These are phyloP conservation scores for Drosophila baimaii DNA, from an alignment of 1,140 invertebrate genomes.

Conservation along the genomic window DNA sequence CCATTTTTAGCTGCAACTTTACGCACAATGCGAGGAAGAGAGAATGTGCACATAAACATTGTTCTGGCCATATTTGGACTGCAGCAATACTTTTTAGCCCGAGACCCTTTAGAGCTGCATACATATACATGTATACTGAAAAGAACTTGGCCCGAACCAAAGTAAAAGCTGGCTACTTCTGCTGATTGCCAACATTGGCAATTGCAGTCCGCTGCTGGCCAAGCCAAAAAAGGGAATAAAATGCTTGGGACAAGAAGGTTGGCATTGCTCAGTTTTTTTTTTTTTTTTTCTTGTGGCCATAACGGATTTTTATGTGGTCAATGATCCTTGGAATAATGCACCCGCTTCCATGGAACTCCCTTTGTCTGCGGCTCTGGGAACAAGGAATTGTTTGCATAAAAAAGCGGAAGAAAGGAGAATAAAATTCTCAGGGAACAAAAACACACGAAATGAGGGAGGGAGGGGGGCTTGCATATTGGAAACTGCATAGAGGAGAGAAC, in stretches of 20 bases:
- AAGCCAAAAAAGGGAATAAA: conserved; percentile 76
- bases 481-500: conserved; percentile 18
- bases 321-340: conserved; percentile 67
- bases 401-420: conserved; percentile 23
- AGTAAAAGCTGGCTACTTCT: conserved; percentile 26
- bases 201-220: conserved; percentile 31
- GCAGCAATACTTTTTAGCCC: conserved; percentile 4
- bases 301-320: conserved; percentile 80
- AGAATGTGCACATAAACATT: conserved; percentile 60
- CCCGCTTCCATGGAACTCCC: conserved; percentile 48
- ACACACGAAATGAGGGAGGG: neutral
- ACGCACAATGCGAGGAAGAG: conserved; percentile 57
- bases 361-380: conserved; percentile 38
- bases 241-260: conserved; percentile 43
- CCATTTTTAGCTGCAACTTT: conserved; percentile 45
- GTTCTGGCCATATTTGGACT: conserved; percentile 70
- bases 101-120: conserved; percentile 8
- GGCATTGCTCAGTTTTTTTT: conserved; percentile 17
- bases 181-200: conserved; percentile 56
- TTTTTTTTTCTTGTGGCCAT: conserved; percentile 47
- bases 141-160: conserved; percentile 38
- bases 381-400: conserved; percentile 43
- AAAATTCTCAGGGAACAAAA: conserved; percentile 8
- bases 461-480: conserved; percentile 12
- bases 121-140: neutral